phyloP scores from a whole-genome alignment of 2,113 vertebrate genomes.

The Nesogale talazaci region DNA sequence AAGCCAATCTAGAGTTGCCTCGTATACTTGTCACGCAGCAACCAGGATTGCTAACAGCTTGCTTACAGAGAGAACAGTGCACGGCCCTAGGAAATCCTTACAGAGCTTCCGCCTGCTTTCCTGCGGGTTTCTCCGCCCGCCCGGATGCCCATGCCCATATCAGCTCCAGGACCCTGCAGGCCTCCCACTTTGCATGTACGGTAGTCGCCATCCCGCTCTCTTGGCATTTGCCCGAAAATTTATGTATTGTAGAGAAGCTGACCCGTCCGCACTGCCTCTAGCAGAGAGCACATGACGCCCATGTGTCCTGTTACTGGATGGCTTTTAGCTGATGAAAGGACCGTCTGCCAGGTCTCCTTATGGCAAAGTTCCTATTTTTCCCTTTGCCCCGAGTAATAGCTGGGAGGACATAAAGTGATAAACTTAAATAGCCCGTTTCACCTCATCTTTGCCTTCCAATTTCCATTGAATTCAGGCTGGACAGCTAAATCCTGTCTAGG shows the following conservation, averaged over 20 bases:
- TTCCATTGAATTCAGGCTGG: neutral
- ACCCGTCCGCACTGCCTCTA: neutral
- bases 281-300: neutral
- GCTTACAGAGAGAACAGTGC: too few relatives aligned
- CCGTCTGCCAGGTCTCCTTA: neutral
- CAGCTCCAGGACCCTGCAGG: neutral
- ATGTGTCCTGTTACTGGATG: neutral
- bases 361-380: neutral
- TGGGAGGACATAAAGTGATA: neutral
- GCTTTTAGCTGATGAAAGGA: neutral
- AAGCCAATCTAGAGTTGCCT: neutral
- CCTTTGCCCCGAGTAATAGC: constrained; percentile 9
- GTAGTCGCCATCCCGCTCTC: neutral
- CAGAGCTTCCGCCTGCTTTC: too few relatives aligned
- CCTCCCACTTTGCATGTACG: neutral
- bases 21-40: neutral
- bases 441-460: neutral
- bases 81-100: too few relatives aligned
- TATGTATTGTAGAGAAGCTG: neutral
- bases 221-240: neutral
- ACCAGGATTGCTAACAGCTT: neutral
- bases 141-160: too few relatives aligned
- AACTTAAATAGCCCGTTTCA: neutral
- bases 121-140: too few relatives aligned
- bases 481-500: neutral